Percentiles rank a stretch among this genome's conserved stretches.
Conservation (phyloP, 2,888 invertebrate genomes). For the Chesias legatella region DNA sequence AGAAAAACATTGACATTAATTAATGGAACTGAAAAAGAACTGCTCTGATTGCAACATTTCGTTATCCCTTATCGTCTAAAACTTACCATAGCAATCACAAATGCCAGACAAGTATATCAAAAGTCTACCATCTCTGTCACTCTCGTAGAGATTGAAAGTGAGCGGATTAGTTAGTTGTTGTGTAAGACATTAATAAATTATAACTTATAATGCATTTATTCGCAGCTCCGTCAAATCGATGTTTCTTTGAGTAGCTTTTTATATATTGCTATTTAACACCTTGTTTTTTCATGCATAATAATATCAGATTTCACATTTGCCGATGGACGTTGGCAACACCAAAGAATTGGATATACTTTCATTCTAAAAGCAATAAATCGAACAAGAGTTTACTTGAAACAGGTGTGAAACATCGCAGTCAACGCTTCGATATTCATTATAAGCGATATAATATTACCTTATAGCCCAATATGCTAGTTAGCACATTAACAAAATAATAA, state of each 20-base stretch:
- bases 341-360: no score
- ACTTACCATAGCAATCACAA: no score
- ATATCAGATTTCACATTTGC: no score
- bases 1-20: no score
- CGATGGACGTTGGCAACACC: no score
- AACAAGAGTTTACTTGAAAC: no score
- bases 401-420: conserved; percentile 4
- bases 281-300: conserved; percentile 8
- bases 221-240: conserved; percentile 38
- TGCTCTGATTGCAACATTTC: no score
- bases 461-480: conserved; percentile 21
- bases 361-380: no score
- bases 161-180: conserved; percentile 32
- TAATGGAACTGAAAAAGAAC: no score
- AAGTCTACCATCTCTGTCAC: conserved; percentile 4
- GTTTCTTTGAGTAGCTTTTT: conserved; percentile 11
- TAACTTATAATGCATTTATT: conserved; percentile 68
- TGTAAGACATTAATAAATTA: conserved; percentile 46
- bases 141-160: conserved; percentile 18
- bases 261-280: conserved; percentile 11
- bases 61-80: no score
- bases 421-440: conserved; percentile 20
- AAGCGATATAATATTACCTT: conserved; percentile 12
- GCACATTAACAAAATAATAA: conserved; percentile 25
- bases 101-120: no score